phyloP scores from a whole-genome alignment of 2,113 vertebrate genomes.

The Pagrus major region DNA sequence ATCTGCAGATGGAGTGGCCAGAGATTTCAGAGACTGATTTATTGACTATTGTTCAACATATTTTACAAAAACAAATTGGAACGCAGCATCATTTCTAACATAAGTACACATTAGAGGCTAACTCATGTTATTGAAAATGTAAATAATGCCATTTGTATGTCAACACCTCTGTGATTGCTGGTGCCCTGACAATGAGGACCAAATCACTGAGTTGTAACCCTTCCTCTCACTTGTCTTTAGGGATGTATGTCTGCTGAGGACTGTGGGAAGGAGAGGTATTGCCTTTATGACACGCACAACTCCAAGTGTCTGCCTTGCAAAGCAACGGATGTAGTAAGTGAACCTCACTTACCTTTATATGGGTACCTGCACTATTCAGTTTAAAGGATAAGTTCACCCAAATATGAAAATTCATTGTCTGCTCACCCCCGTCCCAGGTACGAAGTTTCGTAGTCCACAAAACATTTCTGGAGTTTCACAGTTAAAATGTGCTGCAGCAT shows the following conservation, averaged over 20 bases:
- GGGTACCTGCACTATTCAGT: not conserved
- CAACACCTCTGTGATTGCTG: not conserved
- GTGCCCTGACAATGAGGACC: not conserved
- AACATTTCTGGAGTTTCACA: too few relatives aligned
- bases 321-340: conserved; percentile 84
- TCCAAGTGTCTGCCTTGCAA: conserved; percentile 90
- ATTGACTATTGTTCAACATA: not conserved
- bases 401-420: too few relatives aligned
- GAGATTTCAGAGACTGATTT: not conserved
- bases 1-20: not conserved
- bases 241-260: conserved; percentile 91
- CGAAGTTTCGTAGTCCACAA: too few relatives aligned
- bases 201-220: not conserved
- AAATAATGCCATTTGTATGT: not conserved
- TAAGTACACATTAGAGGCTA: not conserved
- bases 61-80: not conserved
- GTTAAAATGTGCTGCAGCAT: too few relatives aligned
- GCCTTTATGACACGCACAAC: conserved; percentile 83
- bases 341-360: not conserved
- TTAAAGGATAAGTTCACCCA: too few relatives aligned
- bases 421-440: too few relatives aligned
- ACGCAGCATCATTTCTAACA: not conserved
- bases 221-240: conserved; percentile 72
- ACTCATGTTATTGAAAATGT: not conserved
- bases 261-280: conserved; percentile 88